Percentiles rank a stretch among this genome's conserved stretches.
These are phyloP conservation scores for Clarias fuscus DNA, from an alignment of 2,797 vertebrate genomes.

Conservation along the genomic window DNA sequence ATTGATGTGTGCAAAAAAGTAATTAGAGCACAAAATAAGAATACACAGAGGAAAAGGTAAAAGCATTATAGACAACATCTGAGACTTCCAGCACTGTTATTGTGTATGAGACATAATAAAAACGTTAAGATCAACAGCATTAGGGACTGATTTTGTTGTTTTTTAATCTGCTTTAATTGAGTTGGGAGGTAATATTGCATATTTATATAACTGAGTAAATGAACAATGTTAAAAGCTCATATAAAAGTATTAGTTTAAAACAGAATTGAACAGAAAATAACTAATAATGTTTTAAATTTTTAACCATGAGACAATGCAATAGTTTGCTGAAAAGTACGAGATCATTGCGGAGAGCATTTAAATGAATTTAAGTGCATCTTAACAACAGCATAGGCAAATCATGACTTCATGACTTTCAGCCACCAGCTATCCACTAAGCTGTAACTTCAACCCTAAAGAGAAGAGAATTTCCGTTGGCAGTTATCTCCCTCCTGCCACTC, in stretches of 20 bases:
- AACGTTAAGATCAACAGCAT: not conserved
- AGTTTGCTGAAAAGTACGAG: not conserved
- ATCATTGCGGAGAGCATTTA: not conserved
- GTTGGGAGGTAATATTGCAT: not conserved
- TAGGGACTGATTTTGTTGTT: not conserved
- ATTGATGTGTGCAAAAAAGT: conserved; percentile 2
- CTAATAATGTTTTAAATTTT: not conserved
- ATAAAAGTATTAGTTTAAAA: not conserved
- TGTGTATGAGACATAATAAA: not conserved
- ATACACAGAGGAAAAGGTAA: not conserved
- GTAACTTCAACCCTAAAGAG: not conserved
- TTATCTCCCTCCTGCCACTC: not conserved
- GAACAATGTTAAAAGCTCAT: not conserved
- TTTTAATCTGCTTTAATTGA: not conserved
- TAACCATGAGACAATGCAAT: not conserved
- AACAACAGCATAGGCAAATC: not conserved
- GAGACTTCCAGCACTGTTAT: not conserved
- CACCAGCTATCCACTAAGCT: not conserved
- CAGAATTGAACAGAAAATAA: not conserved
- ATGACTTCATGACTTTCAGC: not conserved
- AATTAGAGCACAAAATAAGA: not conserved
- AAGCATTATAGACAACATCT: not conserved
- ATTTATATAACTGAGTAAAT: not conserved
- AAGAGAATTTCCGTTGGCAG: not conserved
- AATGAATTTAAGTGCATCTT: conserved; percentile 1